Base-by-base conservation (phyloP, 1,140 invertebrate genomes). In the Drosophila chauvacae region DNA sequence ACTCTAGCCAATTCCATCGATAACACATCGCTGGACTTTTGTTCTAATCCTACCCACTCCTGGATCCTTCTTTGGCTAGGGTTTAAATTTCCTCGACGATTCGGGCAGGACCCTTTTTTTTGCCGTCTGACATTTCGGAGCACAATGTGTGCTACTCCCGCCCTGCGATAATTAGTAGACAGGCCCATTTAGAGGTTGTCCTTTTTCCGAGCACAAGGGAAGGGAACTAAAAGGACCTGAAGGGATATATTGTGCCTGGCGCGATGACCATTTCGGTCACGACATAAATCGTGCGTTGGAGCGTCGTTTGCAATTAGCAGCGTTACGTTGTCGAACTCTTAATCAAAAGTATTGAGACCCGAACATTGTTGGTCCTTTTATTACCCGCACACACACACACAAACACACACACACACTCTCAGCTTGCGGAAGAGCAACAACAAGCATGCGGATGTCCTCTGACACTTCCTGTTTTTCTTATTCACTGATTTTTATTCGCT, bases 401-500 rank as follows among this genome's bases (percentile, higher is more conserved):
- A 3, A 2, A 23, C 23, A 23, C 23, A 23, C 2, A 53, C 39
- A 47, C 45, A 39, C 44, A 39, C 13, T 59, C 58, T 66, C 60
- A 61, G 62, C 9, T 45, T 62, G 39, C 55, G 65, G 51, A 45
- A 72, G 30, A 23, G 66, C 58, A 66, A 77, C 77, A 81, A 85
- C 84, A 88, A 88, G 83, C 78, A 85, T 85, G 81, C 82, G 83
- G 83, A 91, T 91, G 88, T 91, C 88, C 88, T 91, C 88, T 81
- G 87, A 91, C 88, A 91, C 87, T 87, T 91, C 87, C 83, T 91
- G 82, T 91, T 91, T 91, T 91, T 91, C 91, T 91, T 92, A 86
- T 91, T 92, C 91, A 92, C 91, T 92, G 91, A 92, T 92, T 92
- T 92, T 92, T 92, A 92, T 91, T 83, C 87, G 91, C 87, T 92